Evolutionary conservation across 1,140 invertebrate genomes (phyloP).

Genomic region (Drosophila subpulchrella): DNA sequence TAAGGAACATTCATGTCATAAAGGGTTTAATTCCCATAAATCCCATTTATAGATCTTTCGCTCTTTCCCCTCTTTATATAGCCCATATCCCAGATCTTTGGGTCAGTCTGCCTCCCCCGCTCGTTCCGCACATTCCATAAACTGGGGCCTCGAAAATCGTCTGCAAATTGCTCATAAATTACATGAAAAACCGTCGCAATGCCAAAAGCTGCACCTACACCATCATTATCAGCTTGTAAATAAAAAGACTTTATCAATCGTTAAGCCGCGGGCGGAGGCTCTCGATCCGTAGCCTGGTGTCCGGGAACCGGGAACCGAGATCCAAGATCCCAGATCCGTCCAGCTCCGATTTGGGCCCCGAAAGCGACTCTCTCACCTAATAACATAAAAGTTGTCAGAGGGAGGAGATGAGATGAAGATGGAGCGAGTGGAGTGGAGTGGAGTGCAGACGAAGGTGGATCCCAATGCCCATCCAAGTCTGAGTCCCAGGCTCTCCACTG

Average conservation of each 20-base stretch:
- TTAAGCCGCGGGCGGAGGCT: constrained; percentile 55
- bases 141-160: constrained; percentile 34
- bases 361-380: constrained; percentile 77
- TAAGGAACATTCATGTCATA: neutral
- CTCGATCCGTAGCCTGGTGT: neutral
- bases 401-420: constrained; percentile 15
- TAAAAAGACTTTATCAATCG: constrained; percentile 83
- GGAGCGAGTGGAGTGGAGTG: neutral
- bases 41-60: constrained; percentile 45
- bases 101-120: neutral
- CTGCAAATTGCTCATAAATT: constrained; percentile 74
- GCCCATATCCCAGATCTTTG: neutral
- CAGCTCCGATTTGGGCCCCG: constrained; percentile 40
- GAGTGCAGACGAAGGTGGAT: constrained; percentile 25
- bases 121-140: constrained; percentile 4
- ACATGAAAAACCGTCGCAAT: constrained; percentile 65
- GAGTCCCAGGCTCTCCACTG: constrained; percentile 1
- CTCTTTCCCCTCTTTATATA: neutral
- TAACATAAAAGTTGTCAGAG: constrained; percentile 75
- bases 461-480: neutral
- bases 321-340: neutral
- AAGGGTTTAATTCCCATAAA: constrained; percentile 37
- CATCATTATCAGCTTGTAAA: constrained; percentile 83
- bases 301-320: neutral
- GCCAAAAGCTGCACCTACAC: constrained; percentile 76